Percentiles rank a stretch among this genome's conserved stretches.
These are phyloP conservation scores for Neuroscelio doddi DNA, from an alignment of 2,888 invertebrate species.

Conservation along the genomic window DNA sequence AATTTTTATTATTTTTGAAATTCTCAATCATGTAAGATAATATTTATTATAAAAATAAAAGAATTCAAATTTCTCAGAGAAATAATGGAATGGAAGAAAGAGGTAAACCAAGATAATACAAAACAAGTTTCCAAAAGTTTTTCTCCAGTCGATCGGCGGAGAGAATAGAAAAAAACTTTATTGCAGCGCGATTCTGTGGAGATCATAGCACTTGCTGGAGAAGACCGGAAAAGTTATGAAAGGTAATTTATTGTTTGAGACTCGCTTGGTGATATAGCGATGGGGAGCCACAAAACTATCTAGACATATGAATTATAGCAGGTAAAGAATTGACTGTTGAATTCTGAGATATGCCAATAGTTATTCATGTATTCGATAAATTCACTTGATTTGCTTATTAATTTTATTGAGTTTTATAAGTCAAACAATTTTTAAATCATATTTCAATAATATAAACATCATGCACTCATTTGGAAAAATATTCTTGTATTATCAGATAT, in stretches of 20 bases:
- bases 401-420: too few relatives aligned
- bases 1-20: too few relatives aligned
- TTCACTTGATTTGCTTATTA: too few relatives aligned
- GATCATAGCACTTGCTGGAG: slow-evolving; percentile 38
- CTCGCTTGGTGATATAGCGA: slow-evolving; percentile 40
- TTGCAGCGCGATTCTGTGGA: slow-evolving; percentile 41
- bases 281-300: slow-evolving; percentile 40
- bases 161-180: slow-evolving; percentile 24
- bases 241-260: slow-evolving; percentile 49
- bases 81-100: too few relatives aligned
- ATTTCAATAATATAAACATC: too few relatives aligned
- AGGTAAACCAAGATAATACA: not conserved
- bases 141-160: slow-evolving; percentile 8
- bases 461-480: too few relatives aligned
- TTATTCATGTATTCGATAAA: too few relatives aligned
- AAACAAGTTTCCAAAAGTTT: slow-evolving; percentile 24
- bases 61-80: too few relatives aligned
- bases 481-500: too few relatives aligned
- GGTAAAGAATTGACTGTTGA: slow-evolving; percentile 34
- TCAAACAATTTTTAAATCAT: too few relatives aligned
- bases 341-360: slow-evolving; percentile 41
- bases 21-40: too few relatives aligned
- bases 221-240: slow-evolving; percentile 47
- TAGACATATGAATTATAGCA: slow-evolving; percentile 39
- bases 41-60: too few relatives aligned